Evolutionary conservation across 2,888 invertebrate genomes (phyloP).

Genomic region (Aquatica leii): DNA sequence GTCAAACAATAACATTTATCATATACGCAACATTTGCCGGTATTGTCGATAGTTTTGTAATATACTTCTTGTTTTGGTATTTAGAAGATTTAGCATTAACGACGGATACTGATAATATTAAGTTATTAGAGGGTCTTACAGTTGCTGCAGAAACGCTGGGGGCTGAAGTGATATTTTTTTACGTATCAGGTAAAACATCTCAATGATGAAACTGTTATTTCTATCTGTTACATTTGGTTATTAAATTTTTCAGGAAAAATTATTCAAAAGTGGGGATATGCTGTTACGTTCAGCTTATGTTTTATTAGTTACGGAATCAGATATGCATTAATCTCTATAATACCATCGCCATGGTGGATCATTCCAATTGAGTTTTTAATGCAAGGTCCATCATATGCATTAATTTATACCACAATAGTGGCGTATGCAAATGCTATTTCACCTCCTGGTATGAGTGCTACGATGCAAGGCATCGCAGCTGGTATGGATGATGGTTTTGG

Average conservation of each 20-base stretch:
- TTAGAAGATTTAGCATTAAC: constrained; percentile 76
- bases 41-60: constrained; percentile 80
- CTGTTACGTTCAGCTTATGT: constrained; percentile 78
- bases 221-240: constrained; percentile 12
- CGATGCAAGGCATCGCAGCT: constrained; percentile 85
- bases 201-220: constrained; percentile 12
- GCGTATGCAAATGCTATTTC: constrained; percentile 66
- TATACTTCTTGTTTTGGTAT: constrained; percentile 86
- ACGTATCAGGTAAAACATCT: constrained; percentile 68
- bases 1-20: constrained; percentile 73
- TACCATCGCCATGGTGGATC: constrained; percentile 83
- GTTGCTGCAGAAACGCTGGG: constrained; percentile 82
- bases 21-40: constrained; percentile 79
- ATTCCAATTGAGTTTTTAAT: constrained; percentile 80
- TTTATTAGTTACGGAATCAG: constrained; percentile 80
- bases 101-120: constrained; percentile 72
- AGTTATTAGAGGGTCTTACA: constrained; percentile 80
- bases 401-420: constrained; percentile 84
- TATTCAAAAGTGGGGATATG: constrained; percentile 79
- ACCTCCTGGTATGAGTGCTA: constrained; percentile 76
- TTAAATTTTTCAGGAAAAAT: constrained; percentile 71
- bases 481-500: constrained; percentile 90
- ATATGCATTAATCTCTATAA: constrained; percentile 77
- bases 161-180: constrained; percentile 81
- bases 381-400: constrained; percentile 88